Base-by-base conservation (phyloP, 2,797 vertebrate species). In the Gymnothorax reevesii region DNA sequence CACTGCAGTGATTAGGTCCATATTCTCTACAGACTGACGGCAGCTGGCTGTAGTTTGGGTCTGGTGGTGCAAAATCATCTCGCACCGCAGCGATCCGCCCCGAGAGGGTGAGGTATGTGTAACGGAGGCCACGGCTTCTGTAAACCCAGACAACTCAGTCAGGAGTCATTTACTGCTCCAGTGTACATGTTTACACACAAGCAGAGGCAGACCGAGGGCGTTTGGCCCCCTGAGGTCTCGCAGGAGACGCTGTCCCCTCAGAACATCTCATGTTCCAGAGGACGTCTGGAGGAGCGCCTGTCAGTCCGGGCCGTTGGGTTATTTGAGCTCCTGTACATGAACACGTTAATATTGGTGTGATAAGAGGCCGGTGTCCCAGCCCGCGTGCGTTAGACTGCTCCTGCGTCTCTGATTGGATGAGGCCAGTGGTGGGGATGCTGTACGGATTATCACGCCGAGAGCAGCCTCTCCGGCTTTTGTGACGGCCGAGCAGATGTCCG, bases 371-470 rank as follows among this genome's bases (percentile, higher is more conserved):
- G 73, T 7, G 73, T 49, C 42, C 6, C 73, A 33, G 4, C 1
- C 25, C 25, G 10, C 33, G 12, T 15, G 4, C 25, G 12, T 62
- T 4, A 62, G 59, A 12, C 13, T 62, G 4, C 2, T 62, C 59
- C 59, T 3, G 13, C 5, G 33, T 17, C 20, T 12, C 49, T 20
- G 75, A 79, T 79, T 54, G 75, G 94, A 93, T 92, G 93, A 94
- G 90, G 92, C 94, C 90, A 92, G 94, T 95, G 92, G 92, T 93
- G 91, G 91, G 90, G 92, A 93, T 95, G 94, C 94, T 42, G 94
- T 95, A 95, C 95, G 94, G 94, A 79, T 91, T 91, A 91, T 92
- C 91, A 92, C 89, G 88, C 94, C 92, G 93, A 92, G 93, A 94
- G 91, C 75, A 88, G 89, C 92, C 93, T 87, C 59, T 89, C 92